phyloP scores from a whole-genome alignment of 2,888 invertebrate species.

The Camponotus fellah region DNA sequence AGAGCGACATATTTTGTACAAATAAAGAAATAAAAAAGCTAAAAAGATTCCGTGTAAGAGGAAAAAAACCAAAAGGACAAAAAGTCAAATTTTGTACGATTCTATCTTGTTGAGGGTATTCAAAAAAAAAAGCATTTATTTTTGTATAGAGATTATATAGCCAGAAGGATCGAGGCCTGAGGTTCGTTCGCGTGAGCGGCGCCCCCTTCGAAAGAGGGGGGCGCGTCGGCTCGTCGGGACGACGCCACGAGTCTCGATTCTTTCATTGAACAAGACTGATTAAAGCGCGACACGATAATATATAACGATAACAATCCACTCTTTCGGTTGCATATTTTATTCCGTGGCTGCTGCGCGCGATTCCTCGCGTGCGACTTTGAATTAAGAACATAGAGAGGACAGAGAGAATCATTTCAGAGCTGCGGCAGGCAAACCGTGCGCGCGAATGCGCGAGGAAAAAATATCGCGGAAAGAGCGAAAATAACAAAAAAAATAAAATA shows the following conservation, averaged over 20 bases:
- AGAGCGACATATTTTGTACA: conserved; percentile 54
- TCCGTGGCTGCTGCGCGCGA: conserved; percentile 52
- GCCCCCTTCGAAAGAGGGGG: conserved; percentile 61
- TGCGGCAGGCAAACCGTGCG: conserved; percentile 30
- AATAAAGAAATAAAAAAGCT: conserved; percentile 27
- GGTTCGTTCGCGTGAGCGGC: conserved; percentile 50
- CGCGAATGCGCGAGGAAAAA: conserved; percentile 25
- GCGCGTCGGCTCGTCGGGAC: conserved; percentile 28
- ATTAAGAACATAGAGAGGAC: neutral
- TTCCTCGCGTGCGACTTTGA: conserved; percentile 43
- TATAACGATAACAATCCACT: conserved; percentile 35
- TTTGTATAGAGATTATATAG: conserved; percentile 78
- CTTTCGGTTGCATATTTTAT: conserved; percentile 57
- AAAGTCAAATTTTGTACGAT: conserved; percentile 74
- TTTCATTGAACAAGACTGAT: conserved; percentile 68
- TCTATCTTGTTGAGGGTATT: conserved; percentile 76
- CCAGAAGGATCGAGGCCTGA: conserved; percentile 49
- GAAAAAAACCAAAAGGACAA: conserved; percentile 46
- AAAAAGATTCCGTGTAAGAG: conserved; percentile 25
- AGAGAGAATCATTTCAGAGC: neutral
- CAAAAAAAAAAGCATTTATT: conserved; percentile 80
- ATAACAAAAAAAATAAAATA: conserved; percentile 16
- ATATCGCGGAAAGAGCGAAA: conserved; percentile 35
- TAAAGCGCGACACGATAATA: conserved; percentile 55
- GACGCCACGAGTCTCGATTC: conserved; percentile 59